Base-by-base conservation (phyloP, 2,797 vertebrate genomes). In the Acipenser ruthenus region DNA sequence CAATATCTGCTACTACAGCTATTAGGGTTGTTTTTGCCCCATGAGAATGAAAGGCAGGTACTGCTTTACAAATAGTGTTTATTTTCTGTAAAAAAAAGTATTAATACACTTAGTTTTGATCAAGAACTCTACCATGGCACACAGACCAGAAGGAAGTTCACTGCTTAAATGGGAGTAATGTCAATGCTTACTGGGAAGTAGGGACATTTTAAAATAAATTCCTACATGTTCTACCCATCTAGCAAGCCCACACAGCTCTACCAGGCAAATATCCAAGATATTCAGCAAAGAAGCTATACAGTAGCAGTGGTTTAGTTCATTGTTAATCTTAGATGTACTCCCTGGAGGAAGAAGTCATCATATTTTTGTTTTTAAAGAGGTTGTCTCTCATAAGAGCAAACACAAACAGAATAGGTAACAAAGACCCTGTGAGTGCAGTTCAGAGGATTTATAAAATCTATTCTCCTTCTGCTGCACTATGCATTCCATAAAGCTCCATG, bases 201-300 rank as follows among this genome's bases (percentile, higher is more conserved):
- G 11, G 23, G 9, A 10, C 18, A 23, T 62, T 8, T 62, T 62
- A 62, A 62, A 37, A 62, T 62, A 62, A 48, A 48, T 37, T 9
- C 18, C 13, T 37, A 37, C 10, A 8, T 62, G 8, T 7, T 18
- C 13, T 62, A 23, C 60, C 18, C 18, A 48, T 48, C 60, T 62
- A 1, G 47, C 47, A 15, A 8, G 10, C 10, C 47, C 9, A 37
- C 9, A 48, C 11, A 48, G 47, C 60, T 62, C 3, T 62, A 9
- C 67, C 74, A 67, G 70, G 70, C 70, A 66, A 56, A 60, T 70
- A 51, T 76, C 76, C 76, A 68, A 73, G 76, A 12, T 68, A 70
- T 47, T 62, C 73, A 74, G 68, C 15, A 12, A 75, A 70, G 23
- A 73, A 68, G 68, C 67, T 65, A 70, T 8, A 47, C 72, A 11